Evolutionary conservation across 2,113 vertebrate species (phyloP).

Genomic region (Heterotis niloticus): DNA sequence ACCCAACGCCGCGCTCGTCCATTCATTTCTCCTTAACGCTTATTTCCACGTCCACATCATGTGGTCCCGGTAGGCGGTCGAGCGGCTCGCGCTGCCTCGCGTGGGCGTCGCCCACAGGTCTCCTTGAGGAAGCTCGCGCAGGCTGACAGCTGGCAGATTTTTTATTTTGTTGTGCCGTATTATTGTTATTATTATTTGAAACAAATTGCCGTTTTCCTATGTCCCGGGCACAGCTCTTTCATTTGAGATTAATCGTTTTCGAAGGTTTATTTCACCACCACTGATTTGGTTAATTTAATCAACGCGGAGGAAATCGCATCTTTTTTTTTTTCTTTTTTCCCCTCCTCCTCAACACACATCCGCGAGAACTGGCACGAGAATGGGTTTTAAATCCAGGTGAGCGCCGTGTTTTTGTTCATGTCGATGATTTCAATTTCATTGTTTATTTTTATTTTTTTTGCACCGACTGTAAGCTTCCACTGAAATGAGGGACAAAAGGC

Average conservation of each 20-base stretch:
- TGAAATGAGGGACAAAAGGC: slow-evolving; percentile 7
- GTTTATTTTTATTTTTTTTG: slow-evolving; percentile 4
- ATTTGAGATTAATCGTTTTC: neutral
- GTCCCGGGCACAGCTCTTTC: neutral
- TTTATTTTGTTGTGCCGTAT: too few species aligned
- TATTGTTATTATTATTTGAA: neutral
- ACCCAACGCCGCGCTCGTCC: too few species aligned
- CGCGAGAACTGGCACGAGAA: slow-evolving; percentile 9
- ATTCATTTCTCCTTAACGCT: too few species aligned
- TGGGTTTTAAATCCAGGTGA: slow-evolving; percentile 25
- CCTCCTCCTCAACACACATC: too few species aligned
- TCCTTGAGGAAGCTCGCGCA: slow-evolving; percentile 32
- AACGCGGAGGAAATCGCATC: slow-evolving; percentile 1
- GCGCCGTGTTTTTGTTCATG: slow-evolving; percentile 16
- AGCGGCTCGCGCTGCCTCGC: slow-evolving; percentile 4
- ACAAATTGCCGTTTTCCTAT: slow-evolving; percentile 7
- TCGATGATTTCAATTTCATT: neutral
- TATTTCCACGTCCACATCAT: too few species aligned
- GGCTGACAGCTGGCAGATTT: slow-evolving; percentile 27
- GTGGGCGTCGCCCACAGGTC: slow-evolving; percentile 30
- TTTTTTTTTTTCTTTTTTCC: slow-evolving; percentile 2
- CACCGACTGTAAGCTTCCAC: neutral
- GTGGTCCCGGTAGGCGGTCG: neutral
- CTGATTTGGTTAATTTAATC: neutral
- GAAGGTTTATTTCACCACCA: neutral